Evolutionary conservation across 2,797 vertebrate species (phyloP), one percentile per base, ranked within the genome.

Genomic region (Acanthiza pusilla): DNA sequence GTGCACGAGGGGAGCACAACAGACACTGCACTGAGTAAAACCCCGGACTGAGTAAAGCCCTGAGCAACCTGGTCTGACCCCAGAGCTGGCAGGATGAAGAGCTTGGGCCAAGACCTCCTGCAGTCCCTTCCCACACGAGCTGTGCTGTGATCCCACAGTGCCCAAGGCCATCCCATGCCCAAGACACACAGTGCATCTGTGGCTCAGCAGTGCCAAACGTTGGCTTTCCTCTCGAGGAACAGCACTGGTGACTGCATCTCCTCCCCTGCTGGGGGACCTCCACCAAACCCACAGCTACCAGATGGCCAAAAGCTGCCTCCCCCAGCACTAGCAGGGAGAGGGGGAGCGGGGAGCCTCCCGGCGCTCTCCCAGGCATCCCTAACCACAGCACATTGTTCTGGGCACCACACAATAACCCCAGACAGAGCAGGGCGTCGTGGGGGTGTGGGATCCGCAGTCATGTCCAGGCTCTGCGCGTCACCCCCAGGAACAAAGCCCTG

Each of bases 311-410:
- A 97, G 89, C 82, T 95, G 82, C 92, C 82, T 70, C 47, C 62
- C 10, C 18, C 47, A 84, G 55, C 55, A 29, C n/a, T 22, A 84
- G 62, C 65, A 81, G 76, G 51, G 73, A 38, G 43, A 29, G 48
- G 71, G 55, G 85, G 79, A 93, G 68, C 3, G 0, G 47, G 60
- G 79, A 94, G 82, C 94, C 73, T 80, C 32, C 48, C 42, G 1
- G 91, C 30, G 0, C 90, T 94, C 91, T 95, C 94, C 91, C 94
- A 95, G 83, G 85, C 91, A 65, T 94, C 66, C 70, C 58, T 93
- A 92, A 96, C 95, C 95, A 94, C 96, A 96, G 29, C 77, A 84
- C 53, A 96, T 95, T 95, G 96, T 94, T 95, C 90, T 88, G 88
- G 91, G 84, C 94, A 93, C 30, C 67, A 0, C 76, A 89, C 91